Percentiles rank a stretch among this genome's conserved stretches.
Conservation (phyloP, 2,888 invertebrate species). For the Thereva nobilitata region DNA sequence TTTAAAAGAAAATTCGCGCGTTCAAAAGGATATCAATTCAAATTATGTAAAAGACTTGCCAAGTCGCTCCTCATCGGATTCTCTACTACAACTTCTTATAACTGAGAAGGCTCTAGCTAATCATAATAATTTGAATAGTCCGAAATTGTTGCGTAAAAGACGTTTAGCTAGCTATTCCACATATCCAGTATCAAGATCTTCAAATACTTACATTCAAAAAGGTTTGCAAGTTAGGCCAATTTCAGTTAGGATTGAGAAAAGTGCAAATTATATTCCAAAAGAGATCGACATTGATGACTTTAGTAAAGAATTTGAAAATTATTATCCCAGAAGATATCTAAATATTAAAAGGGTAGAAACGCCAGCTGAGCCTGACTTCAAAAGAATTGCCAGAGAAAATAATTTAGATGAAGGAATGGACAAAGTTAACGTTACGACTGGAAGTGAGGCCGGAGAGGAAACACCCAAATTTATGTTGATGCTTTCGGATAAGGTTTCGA, state of each 20-base stretch:
- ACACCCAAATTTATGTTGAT: slow-evolving; percentile 47
- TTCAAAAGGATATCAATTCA: background rate
- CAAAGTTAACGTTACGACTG: background rate
- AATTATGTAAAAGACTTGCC: background rate
- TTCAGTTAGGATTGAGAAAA: background rate
- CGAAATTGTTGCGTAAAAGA: no score
- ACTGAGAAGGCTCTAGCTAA: slow-evolving; percentile 18
- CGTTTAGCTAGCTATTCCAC: no score
- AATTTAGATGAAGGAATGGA: background rate
- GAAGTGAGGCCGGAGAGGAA: background rate
- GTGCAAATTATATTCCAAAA: slow-evolving; percentile 8
- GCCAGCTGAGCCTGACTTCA: background rate
- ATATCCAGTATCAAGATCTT: background rate
- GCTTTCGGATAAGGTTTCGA: slow-evolving; percentile 49
- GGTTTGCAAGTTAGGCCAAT: background rate
- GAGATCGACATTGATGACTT: background rate
- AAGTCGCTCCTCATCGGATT: slow-evolving; percentile 35
- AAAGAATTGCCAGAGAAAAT: background rate
- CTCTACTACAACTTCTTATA: slow-evolving; percentile 39
- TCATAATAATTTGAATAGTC: no score
- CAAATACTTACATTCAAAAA: background rate
- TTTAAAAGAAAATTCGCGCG: slow-evolving; percentile 22
- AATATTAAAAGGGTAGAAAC: no score
- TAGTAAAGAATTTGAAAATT: background rate
- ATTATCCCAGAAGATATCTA: no score